Conservation (phyloP, 2,113 vertebrate species). For the Oplegnathus fasciatus region DNA sequence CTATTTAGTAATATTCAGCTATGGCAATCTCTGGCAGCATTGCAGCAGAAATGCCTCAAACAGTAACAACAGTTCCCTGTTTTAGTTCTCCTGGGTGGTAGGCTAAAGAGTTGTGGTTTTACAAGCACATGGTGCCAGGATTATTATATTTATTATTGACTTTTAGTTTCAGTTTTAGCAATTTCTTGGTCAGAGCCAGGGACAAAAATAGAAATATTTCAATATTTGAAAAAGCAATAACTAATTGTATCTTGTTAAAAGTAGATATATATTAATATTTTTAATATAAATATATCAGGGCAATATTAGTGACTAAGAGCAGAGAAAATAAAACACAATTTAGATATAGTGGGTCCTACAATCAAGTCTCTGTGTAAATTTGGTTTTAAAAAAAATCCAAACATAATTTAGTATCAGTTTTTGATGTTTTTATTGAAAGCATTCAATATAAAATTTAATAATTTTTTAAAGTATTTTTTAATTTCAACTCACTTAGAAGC, state of each 20-base stretch:
- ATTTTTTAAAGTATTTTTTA: background rate
- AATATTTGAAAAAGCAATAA: background rate
- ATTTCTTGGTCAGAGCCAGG: background rate
- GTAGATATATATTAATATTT: background rate
- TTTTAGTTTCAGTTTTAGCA: slow-evolving; percentile 28
- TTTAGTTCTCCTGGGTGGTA: slow-evolving; percentile 58
- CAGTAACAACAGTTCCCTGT: slow-evolving; percentile 57
- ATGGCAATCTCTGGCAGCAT: background rate
- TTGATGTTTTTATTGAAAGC: background rate
- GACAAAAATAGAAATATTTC: background rate
- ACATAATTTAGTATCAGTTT: background rate
- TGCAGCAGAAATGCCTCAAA: slow-evolving; percentile 21
- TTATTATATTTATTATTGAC: background rate
- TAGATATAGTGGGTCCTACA: background rate
- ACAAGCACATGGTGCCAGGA: background rate
- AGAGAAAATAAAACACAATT: background rate
- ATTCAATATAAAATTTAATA: background rate
- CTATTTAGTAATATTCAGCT: slow-evolving; percentile 41
- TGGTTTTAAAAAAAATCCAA: no score
- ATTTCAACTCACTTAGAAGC: background rate
- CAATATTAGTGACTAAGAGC: background rate
- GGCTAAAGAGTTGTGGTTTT: slow-evolving; percentile 32
- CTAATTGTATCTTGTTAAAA: background rate
- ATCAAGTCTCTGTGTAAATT: background rate
- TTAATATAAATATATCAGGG: background rate